Percentiles rank a stretch among this genome's conserved stretches.
Conservation (phyloP, 2,797 vertebrate species). For the Premnoplex brunnescens region DNA sequence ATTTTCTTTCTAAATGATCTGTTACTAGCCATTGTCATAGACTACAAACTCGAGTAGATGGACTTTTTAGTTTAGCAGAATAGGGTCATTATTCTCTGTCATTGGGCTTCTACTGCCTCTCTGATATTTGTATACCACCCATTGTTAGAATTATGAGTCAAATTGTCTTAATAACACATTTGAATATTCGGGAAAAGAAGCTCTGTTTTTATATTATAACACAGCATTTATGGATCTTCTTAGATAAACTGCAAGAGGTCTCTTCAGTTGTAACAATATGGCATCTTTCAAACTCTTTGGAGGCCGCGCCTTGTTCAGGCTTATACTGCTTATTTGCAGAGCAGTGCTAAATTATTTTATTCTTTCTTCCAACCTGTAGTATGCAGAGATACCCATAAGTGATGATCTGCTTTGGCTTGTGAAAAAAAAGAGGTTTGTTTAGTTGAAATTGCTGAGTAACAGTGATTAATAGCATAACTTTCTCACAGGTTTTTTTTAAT, state of each 20-base stretch:
- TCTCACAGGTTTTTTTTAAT: neutral
- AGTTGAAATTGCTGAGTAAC: neutral
- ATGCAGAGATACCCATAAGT: neutral
- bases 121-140: neutral
- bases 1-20: neutral
- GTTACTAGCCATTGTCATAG: neutral
- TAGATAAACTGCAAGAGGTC: neutral
- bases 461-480: neutral
- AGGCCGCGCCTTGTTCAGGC: neutral
- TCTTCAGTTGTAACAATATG: neutral
- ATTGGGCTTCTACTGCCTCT: neutral
- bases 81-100: neutral
- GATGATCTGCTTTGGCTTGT: neutral
- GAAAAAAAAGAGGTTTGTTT: neutral
- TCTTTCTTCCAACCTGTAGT: neutral
- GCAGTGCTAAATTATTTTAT: neutral
- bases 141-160: neutral
- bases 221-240: neutral
- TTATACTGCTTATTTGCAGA: neutral
- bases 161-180: neutral
- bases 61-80: neutral
- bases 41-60: neutral
- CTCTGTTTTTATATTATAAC: neutral
- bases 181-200: neutral
- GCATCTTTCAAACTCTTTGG: neutral